Evolutionary conservation across 2,113 vertebrate genomes (phyloP), one percentile per base, ranked within the genome.

Genomic region (Motacilla alba): DNA sequence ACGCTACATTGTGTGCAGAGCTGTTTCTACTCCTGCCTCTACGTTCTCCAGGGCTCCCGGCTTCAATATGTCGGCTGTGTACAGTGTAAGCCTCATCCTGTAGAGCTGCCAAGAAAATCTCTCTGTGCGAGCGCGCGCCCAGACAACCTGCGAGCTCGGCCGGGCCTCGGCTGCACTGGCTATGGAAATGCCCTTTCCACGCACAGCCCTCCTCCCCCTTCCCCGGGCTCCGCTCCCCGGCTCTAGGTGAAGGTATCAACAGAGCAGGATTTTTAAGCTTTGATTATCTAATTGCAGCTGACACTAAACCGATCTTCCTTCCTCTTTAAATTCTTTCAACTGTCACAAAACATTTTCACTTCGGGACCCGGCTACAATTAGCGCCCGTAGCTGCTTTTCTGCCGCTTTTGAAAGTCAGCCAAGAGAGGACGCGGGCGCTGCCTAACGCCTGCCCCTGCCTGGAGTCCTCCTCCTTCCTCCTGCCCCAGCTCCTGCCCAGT

Each of bases 321-420:
- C 94, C 95, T 95, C 97, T 98, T 97, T 97, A 98, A 94, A 95
- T 96, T 97, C 98, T 97, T 97, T 92, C 97, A 96, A 92, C 91
- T 97, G 98, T 98, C 98, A 98, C 97, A 97, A 97, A 98, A 98
- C 97, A 97, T 98, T 98, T 98, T 98, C 97, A 98, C 97, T 98
- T 96, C 89, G 72, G 92, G 96, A 97, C 95, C 94, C 66, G 17
- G 96, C 92, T 87, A 95, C 97, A 98, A 98, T 98, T 97, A 98
- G 96, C 89, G 90, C 90, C 93, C 90, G 56, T 85, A 58, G 85
- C 87, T 92, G 91, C 85, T 96, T 94, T 95, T 95, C 95, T 75
- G 87, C 46, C 2, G 74, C 72, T 90, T 97, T 95, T 98, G 96
- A 98, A 98, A 98, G 95, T 96, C 96, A 96, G 98, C 96, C 97